phyloP scores from a whole-genome alignment of 2,113 vertebrate genomes.

The Platysternon megacephalum region DNA sequence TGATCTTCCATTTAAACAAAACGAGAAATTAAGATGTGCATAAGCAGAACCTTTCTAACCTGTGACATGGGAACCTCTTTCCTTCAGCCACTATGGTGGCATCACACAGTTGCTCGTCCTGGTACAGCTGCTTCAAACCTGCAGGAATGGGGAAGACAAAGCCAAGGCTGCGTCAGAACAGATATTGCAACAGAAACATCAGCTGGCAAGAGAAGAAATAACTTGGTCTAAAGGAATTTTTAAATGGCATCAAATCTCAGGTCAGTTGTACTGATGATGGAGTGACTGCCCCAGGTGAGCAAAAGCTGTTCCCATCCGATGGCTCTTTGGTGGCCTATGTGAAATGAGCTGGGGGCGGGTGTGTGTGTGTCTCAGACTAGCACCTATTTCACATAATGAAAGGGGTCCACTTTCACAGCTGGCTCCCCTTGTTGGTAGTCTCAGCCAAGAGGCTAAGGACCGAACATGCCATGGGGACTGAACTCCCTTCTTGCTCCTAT shows the following conservation, averaged over 20 bases:
- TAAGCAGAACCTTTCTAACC: neutral
- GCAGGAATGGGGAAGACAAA: neutral
- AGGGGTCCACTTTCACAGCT: neutral
- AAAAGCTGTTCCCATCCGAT: neutral
- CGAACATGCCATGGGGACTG: neutral
- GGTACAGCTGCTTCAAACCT: constrained; percentile 5
- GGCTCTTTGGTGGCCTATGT: neutral
- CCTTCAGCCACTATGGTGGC: neutral
- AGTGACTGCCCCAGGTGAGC: neutral
- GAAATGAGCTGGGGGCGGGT: neutral
- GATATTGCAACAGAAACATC: neutral
- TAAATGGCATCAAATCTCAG: neutral
- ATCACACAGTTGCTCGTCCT: constrained; percentile 8
- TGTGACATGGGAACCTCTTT: constrained; percentile 29
- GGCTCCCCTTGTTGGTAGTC: neutral
- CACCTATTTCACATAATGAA: neutral
- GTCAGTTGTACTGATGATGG: neutral
- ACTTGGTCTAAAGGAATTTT: neutral
- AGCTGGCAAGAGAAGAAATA: neutral
- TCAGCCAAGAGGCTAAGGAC: neutral
- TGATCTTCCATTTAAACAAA: neutral
- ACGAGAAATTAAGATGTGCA: neutral
- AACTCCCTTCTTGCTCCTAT: neutral
- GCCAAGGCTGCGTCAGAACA: neutral
- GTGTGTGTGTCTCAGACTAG: neutral